These are phyloP conservation scores for Lingula anatina DNA, from an alignment of 2,888 invertebrate genomes.

Conservation along the genomic window DNA sequence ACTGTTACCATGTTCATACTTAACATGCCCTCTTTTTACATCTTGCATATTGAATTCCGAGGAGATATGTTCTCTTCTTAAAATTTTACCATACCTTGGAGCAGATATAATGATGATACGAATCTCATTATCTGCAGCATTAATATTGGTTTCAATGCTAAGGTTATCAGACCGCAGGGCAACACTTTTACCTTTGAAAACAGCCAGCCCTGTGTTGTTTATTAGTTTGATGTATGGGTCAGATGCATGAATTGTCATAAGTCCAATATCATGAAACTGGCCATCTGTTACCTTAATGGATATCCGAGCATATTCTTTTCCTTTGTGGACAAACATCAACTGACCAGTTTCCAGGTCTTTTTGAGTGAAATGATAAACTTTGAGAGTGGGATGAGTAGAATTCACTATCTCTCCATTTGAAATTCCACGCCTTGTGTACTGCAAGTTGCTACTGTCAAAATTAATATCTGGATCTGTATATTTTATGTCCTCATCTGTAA, in stretches of 20 bases:
- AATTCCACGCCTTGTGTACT: constrained; percentile 73
- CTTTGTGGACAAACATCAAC: constrained; percentile 79
- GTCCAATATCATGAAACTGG: constrained; percentile 72
- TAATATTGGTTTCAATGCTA: constrained; percentile 58
- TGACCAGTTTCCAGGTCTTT: constrained; percentile 78
- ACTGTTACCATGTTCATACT: constrained; percentile 55
- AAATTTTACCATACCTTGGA: constrained; percentile 43
- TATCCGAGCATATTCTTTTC: constrained; percentile 70
- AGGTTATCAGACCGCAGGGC: constrained; percentile 46
- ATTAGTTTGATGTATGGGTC: constrained; percentile 73
- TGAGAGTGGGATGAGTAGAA: constrained; percentile 53
- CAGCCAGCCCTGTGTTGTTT: constrained; percentile 50
- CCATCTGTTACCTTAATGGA: constrained; percentile 86
- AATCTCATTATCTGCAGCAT: constrained; percentile 56
- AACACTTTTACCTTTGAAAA: constrained; percentile 30
- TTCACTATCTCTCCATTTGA: constrained; percentile 77
- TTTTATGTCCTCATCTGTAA: constrained; percentile 72
- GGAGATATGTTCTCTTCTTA: constrained; percentile 47
- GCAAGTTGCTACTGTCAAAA: constrained; percentile 71
- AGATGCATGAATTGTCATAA: constrained; percentile 81
- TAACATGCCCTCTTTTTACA: constrained; percentile 40
- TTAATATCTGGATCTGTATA: constrained; percentile 81
- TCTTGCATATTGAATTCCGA: constrained; percentile 50
- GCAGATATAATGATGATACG: constrained; percentile 27
- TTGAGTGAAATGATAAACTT: constrained; percentile 79